Conservation (phyloP, 2,797 vertebrate species). For the Malurus leucopterus region DNA sequence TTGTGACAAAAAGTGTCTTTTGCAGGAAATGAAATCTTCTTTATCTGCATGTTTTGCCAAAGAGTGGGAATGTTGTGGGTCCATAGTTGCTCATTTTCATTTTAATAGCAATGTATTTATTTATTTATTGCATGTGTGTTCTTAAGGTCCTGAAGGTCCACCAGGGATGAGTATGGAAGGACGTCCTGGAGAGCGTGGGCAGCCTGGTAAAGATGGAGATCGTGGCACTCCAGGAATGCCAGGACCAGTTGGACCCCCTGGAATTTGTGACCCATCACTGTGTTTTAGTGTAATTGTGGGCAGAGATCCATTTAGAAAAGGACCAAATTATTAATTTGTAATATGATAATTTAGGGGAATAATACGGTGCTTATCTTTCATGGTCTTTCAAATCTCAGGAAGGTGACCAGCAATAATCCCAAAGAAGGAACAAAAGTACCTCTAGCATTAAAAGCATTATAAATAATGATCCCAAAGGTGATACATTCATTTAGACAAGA, state of each 20-base stretch:
- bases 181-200: conserved; percentile 81
- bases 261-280: conserved; percentile 89
- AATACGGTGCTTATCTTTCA: conserved; percentile 67
- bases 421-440: conserved; percentile 78
- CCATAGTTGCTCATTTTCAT: neutral
- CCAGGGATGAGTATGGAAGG: conserved; percentile 86
- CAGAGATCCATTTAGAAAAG: conserved; percentile 91
- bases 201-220: conserved; percentile 83
- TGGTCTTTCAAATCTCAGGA: conserved; percentile 89
- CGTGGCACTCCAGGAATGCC: conserved; percentile 84
- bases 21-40: neutral
- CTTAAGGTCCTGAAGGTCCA: conserved; percentile 85
- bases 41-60: neutral
- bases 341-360: conserved; percentile 32
- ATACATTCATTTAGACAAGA: conserved; percentile 21
- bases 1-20: neutral
- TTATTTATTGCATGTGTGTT: neutral
- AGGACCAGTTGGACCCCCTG: conserved; percentile 85
- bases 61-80: accelerated
- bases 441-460: conserved; percentile 63
- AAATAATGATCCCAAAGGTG: conserved; percentile 31
- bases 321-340: conserved; percentile 88
- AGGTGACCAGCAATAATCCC: conserved; percentile 79
- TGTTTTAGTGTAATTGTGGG: conserved; percentile 89
- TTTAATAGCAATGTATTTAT: neutral